Evolutionary conservation across 2,888 invertebrate genomes (phyloP).

Genomic region (Standfussiana lucernea): DNA sequence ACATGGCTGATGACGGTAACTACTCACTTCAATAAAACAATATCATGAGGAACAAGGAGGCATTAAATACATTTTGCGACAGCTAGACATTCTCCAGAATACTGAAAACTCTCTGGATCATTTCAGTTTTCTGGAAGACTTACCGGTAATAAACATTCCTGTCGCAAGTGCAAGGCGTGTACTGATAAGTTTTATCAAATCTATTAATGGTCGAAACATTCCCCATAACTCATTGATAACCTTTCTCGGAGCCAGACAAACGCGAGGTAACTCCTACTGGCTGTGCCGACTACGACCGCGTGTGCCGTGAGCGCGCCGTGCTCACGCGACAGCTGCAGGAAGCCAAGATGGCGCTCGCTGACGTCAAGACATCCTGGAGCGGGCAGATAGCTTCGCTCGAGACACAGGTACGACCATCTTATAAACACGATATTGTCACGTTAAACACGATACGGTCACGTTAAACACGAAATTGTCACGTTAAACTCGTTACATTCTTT

Average conservation of each 20-base stretch:
- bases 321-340: slow-evolving; percentile 95
- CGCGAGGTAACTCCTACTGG: slow-evolving; percentile 78
- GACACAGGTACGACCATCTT: slow-evolving; percentile 92
- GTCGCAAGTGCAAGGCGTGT: no score
- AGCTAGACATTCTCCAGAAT: no score
- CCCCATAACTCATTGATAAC: not conserved
- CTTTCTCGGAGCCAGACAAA: slow-evolving; percentile 75
- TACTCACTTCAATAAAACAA: no score
- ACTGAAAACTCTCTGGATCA: no score
- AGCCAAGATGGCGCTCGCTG: slow-evolving; percentile 95
- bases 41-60: no score
- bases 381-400: slow-evolving; percentile 96
- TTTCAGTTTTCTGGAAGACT: no score
- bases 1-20: slow-evolving; percentile 83
- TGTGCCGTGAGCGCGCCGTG: slow-evolving; percentile 87
- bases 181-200: no score
- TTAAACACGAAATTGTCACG: not conserved
- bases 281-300: slow-evolving; percentile 82
- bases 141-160: no score
- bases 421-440: not conserved
- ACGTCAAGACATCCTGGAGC: slow-evolving; percentile 98
- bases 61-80: no score
- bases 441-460: no score
- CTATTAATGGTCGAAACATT: no score
- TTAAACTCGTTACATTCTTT: not conserved